Evolutionary conservation across 2,888 invertebrate genomes (phyloP).

Genomic region (Drosophila macrospina): DNA sequence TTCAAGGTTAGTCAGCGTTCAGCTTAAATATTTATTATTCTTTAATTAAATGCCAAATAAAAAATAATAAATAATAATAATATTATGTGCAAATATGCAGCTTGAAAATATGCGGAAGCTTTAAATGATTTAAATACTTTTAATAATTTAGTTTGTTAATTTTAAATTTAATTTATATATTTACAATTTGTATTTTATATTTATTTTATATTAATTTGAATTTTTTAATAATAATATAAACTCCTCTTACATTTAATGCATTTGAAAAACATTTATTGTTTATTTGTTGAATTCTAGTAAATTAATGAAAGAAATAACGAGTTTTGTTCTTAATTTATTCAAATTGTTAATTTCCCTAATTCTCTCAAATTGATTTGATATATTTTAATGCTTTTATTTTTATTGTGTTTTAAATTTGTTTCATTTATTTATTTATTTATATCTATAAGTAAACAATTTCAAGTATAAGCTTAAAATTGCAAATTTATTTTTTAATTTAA

Average conservation of each 20-base stretch:
- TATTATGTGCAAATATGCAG: too few species aligned
- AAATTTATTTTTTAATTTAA: too few species aligned
- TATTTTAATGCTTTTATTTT: background rate
- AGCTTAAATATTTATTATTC: background rate
- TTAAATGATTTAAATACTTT: background rate
- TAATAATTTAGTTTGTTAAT: too few species aligned
- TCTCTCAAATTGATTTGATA: background rate
- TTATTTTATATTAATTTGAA: too few species aligned
- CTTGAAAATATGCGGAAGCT: too few species aligned
- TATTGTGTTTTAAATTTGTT: background rate
- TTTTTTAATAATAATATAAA: too few species aligned
- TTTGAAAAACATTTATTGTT: background rate
- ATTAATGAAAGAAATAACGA: background rate
- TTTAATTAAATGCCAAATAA: background rate
- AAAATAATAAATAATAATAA: background rate
- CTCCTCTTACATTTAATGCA: too few species aligned
- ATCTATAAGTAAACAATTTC: too few species aligned
- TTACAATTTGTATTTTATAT: too few species aligned
- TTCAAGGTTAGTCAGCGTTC: background rate
- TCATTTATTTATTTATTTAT: too few species aligned
- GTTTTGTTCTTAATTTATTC: background rate
- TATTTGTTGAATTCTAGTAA: slow-evolving; percentile 1
- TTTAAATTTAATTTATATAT: too few species aligned
- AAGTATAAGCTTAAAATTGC: too few species aligned
- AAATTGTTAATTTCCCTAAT: background rate